Percentiles rank a stretch among this genome's conserved stretches.
phyloP scores from a whole-genome alignment of 2,113 vertebrate species.

The Sinocyclocheilus maitianheensis region DNA sequence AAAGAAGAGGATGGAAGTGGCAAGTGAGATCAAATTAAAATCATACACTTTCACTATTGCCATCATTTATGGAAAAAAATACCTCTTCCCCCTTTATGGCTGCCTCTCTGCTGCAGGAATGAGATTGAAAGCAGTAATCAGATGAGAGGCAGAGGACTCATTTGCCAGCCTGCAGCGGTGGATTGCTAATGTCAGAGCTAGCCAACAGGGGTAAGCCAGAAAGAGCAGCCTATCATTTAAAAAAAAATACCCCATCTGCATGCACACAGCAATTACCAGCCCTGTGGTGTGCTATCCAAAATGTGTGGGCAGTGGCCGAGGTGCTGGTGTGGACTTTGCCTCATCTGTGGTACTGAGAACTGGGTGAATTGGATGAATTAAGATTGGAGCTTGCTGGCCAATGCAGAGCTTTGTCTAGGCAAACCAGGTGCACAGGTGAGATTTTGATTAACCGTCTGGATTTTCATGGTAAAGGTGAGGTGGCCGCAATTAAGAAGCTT shows the following conservation, averaged over 20 bases:
- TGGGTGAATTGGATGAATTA: constrained; percentile 35
- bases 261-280: constrained; percentile 57
- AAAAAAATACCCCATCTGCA: constrained; percentile 50
- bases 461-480: constrained; percentile 14
- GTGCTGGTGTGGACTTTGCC: not conserved
- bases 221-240: constrained; percentile 45
- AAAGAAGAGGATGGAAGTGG: constrained; percentile 12
- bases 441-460: constrained; percentile 25
- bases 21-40: constrained; percentile 40
- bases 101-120: constrained; percentile 18
- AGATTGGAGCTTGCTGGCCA: constrained; percentile 9
- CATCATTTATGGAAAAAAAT: constrained; percentile 17
- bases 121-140: constrained; percentile 50
- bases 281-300: constrained; percentile 49
- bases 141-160: constrained; percentile 47
- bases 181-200: constrained; percentile 53
- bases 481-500: constrained; percentile 21
- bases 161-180: constrained; percentile 46
- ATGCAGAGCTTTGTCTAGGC: constrained; percentile 17
- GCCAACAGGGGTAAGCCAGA: constrained; percentile 42
- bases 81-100: not conserved
- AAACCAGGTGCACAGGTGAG: constrained; percentile 14
- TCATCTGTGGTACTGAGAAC: constrained; percentile 45
- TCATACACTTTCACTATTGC: constrained; percentile 37
- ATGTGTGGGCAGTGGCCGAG: constrained; percentile 28